Evolutionary conservation across 2,888 invertebrate genomes (phyloP).

Genomic region (Petrophora chlorosata): DNA sequence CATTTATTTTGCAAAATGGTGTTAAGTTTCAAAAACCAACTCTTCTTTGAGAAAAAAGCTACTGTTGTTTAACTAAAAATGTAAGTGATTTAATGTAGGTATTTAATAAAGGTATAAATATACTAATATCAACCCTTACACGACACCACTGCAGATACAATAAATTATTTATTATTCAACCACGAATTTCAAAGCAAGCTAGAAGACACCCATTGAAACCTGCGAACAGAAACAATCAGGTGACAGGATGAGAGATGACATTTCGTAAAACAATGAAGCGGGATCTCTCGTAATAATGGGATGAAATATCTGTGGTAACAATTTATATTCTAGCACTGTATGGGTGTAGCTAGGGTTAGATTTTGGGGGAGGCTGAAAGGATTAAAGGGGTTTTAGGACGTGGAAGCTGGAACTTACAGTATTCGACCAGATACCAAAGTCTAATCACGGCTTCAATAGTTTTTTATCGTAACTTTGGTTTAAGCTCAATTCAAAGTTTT

Average conservation of each 20-base stretch:
- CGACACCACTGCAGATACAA: background rate
- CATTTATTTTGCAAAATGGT: no score
- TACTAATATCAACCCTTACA: background rate
- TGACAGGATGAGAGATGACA: conserved; percentile 80
- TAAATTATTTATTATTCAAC: conserved; percentile 13
- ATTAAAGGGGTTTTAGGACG: no score
- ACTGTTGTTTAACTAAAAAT: no score
- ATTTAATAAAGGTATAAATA: no score
- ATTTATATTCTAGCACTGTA: conserved; percentile 79
- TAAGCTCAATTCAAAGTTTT: no score
- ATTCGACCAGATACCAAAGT: no score
- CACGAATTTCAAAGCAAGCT: conserved; percentile 28
- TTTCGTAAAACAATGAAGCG: conserved; percentile 81
- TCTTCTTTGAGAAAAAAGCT: no score
- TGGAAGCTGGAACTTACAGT: no score
- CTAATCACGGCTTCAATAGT: no score
- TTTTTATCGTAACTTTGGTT: no score
- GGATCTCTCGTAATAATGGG: conserved; percentile 75
- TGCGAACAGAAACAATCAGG: conserved; percentile 74
- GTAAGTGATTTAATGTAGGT: no score
- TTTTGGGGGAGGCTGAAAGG: background rate
- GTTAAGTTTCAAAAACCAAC: no score
- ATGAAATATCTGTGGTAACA: conserved; percentile 83
- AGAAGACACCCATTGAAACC: conserved; percentile 55
- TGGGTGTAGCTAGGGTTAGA: conserved; percentile 11